phyloP scores from a whole-genome alignment of 2,888 invertebrate species.

The Himalopsyche kuldschensis region DNA sequence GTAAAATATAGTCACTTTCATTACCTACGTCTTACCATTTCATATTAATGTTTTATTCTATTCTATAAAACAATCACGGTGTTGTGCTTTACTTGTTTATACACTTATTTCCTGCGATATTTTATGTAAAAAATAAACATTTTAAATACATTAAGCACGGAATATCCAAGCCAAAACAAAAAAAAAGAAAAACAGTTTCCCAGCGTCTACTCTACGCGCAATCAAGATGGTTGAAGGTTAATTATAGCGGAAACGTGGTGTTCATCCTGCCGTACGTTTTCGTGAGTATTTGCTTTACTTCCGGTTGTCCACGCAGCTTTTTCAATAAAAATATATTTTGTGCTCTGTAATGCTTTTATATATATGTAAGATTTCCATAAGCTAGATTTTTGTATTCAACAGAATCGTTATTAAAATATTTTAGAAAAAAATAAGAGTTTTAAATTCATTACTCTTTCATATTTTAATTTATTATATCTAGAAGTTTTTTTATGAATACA shows the following conservation, averaged over 20 bases:
- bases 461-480: no score
- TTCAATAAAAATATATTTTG: not conserved
- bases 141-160: not conserved
- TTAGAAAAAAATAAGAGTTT: no score
- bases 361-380: no score
- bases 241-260: conserved; percentile 23
- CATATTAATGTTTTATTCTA: no score
- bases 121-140: not conserved
- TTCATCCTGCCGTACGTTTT: conserved; percentile 10
- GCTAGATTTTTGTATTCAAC: no score
- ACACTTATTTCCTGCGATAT: not conserved
- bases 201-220: conserved; percentile 4
- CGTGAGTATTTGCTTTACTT: conserved; percentile 13
- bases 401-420: no score
- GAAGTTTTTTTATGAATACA: no score
- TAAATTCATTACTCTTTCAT: no score
- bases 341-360: not conserved
- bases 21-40: no score
- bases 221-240: conserved; percentile 22
- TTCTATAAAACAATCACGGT: no score
- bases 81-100: no score
- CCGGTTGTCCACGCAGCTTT: conserved; percentile 7
- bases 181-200: not conserved
- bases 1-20: no score
- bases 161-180: not conserved